phyloP scores from a whole-genome alignment of 2,797 vertebrate genomes.

The Notoglanidium macrostoma region DNA sequence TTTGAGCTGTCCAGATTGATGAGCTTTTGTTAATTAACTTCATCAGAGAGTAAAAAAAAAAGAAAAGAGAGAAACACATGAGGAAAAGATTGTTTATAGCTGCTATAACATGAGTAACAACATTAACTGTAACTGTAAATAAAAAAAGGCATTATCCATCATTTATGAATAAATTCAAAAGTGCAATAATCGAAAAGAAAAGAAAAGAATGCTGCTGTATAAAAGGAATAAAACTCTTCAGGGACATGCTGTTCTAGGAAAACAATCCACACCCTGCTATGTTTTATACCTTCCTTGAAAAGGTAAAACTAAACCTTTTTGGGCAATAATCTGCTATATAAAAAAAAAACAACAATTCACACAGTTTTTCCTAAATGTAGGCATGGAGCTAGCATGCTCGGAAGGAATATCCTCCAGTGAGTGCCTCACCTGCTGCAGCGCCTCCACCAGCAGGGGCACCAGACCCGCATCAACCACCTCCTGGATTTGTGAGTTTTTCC shows the following conservation, averaged over 20 bases:
- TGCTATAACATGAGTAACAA: not conserved
- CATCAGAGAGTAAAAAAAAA: not conserved
- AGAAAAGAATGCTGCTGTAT: not conserved
- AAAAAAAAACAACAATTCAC: not conserved
- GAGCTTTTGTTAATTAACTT: not conserved
- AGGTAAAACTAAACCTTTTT: not conserved
- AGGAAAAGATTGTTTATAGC: not conserved
- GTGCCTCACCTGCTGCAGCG: slow-evolving; percentile 81
- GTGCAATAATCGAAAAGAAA: not conserved
- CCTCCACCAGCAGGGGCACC: slow-evolving; percentile 82
- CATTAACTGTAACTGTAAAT: not conserved
- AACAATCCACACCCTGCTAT: not conserved
- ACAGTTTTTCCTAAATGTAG: not conserved
- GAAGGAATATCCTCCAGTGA: not conserved
- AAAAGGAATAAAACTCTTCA: not conserved
- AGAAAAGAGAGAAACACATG: not conserved
- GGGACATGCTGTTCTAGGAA: not conserved
- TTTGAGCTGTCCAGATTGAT: not conserved
- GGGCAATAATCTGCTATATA: not conserved
- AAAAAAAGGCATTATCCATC: not conserved
- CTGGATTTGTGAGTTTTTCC: slow-evolving; percentile 91
- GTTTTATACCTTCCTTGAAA: not conserved
- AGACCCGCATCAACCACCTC: slow-evolving; percentile 88
- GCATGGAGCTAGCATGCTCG: not conserved
- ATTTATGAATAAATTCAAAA: not conserved